Percentiles rank a stretch among this genome's conserved stretches.
phyloP scores from a whole-genome alignment of 2,113 vertebrate genomes.

The Nycticebus coucang region DNA sequence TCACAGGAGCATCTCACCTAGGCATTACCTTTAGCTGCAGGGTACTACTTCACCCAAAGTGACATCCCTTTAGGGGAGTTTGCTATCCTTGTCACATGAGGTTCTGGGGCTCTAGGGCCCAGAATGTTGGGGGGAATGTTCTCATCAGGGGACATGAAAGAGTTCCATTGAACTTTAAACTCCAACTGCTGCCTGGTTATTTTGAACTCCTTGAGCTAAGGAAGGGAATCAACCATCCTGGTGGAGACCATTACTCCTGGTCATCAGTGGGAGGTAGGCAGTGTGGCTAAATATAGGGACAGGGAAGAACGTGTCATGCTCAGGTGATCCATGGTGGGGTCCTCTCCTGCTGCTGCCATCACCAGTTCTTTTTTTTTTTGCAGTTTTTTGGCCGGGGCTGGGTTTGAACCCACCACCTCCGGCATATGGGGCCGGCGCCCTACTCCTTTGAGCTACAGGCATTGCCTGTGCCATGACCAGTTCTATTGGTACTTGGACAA shows the following conservation, averaged over 20 bases:
- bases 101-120: not conserved
- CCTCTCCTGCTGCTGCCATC: not conserved
- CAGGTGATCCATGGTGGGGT: fast-evolving
- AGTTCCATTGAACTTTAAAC: not conserved
- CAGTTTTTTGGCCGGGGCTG: too few species aligned
- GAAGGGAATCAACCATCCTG: not conserved
- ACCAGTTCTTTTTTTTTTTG: too few species aligned
- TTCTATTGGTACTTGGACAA: not conserved
- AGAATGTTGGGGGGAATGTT: not conserved
- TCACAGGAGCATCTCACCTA: not conserved
- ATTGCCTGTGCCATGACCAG: too few species aligned
- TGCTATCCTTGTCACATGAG: not conserved
- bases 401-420: too few species aligned
- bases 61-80: not conserved
- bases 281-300: not conserved
- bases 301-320: not conserved
- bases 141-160: not conserved
- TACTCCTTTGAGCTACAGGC: too few species aligned
- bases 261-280: not conserved
- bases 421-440: too few species aligned
- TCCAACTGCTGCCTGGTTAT: too few species aligned
- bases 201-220: not conserved
- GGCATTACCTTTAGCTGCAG: not conserved
- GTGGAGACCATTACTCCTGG: not conserved
- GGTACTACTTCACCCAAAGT: not conserved